Evolutionary conservation across 2,797 vertebrate genomes (phyloP), one percentile per base, ranked within the genome.

Genomic region (Carduelis carduelis): DNA sequence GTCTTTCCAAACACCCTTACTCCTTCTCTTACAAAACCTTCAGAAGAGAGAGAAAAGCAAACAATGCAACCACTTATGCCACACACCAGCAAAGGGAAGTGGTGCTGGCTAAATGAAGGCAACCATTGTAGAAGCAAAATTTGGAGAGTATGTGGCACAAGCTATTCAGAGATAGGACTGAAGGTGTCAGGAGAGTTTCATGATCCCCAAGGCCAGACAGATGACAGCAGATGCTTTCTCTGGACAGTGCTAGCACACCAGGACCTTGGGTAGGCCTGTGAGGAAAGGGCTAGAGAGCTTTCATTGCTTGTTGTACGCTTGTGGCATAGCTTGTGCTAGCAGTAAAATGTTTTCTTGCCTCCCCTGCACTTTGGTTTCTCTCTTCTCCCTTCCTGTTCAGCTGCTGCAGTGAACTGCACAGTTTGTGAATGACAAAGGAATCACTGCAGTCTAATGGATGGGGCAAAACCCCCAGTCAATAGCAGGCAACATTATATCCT

Each of bases 371-470:
- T 61, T 12, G 34, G 19, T 19, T 92, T 83, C 32, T 27, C 14
- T 72, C 44, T 61, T 76, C 8, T 50, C 81, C n/a, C n/a, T 60
- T 55, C 32, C 26, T 14, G 19, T 41, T 41, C 32, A 63, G 55
- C 44, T 85, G 63, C 60, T 83, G n/a, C 75, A 93, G 87, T 8
- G 83, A 87, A 77, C 28, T 35, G 39, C n/a, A 52, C 12, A 22
- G 24, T 76, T 90, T 90, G 49, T 55, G 77, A 72, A 88, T 23
- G 46, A 91, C 55, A 87, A 80, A 87, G 39, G 35, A 92, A 44
- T 24, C 44, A 65, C 30, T n/a, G 32, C 0, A 0, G 53, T 26
- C 47, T 83, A 83, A 83, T 37, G 56, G 71, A 86, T 3, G 27
- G 44, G 24, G 35, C 2, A 26, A 80, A 79, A 35, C 5, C 2